Evolutionary conservation across 2,113 vertebrate species (phyloP), one percentile per base, ranked within the genome.

Genomic region (Formicarius rufipectus): DNA sequence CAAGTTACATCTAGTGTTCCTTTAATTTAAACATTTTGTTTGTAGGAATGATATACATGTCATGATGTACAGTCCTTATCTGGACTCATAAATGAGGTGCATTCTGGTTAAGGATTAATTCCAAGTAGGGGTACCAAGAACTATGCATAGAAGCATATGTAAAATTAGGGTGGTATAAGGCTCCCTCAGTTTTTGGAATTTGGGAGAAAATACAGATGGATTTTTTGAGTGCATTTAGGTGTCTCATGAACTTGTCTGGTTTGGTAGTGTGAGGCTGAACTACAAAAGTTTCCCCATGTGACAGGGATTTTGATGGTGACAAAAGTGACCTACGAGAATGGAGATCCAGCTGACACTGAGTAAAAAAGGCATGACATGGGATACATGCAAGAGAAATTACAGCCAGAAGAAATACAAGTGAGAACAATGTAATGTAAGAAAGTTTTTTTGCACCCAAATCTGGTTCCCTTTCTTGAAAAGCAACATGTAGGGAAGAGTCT

Each of bases 111-210:
- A 92, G 16, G 33, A 84, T 50, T 72, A 75, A 12, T 45, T 59
- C 37, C 62, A 47, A 1, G 1, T 42, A 52, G 12, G 10, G 40
- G 12, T 31, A 35, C 24, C n/a, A 73, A 40, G 83, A 95, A 30
- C 12, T 16, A 25, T 0, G 0, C 7, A 6, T 49, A 56, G 30
- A n/a, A 66, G 6, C 9, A 28, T 44, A 67, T 11, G 17, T 7
- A 63, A 90, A 87, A 58, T 39, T 55, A 60, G 6, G 33, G 9
- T 53, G 4, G 3, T 31, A 7, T 55, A 82, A 59, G 9, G 12
- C 62, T 76, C 49, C 12, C 16, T 64, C 17, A 35, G 39, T 14
- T 50, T 44, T 39, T 78, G 44, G 15, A 4, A 80, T 78, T 42
- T 18, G 37, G 17, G 16, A 72, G 13, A 82, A 10, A 71, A 53